Evolutionary conservation across 2,113 vertebrate species (phyloP).

Genomic region (human (Homo sapiens)): GRCh38 chr1:226056001-226056500

Average conservation of each 20-base stretch:
- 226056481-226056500: no score
- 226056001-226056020: not conserved
- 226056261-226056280: not conserved
- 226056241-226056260: not conserved
- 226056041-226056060: not conserved
- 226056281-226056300: not conserved
- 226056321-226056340: not conserved
- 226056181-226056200: not conserved
- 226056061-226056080: not conserved
- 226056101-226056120: not conserved
- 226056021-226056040: not conserved
- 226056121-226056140: not conserved
- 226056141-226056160: not conserved
- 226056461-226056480: no score
- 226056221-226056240: not conserved
- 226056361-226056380: not conserved
- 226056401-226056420: not conserved
- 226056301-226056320: not conserved
- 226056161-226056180: not conserved
- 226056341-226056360: not conserved
- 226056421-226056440: not conserved
- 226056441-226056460: not conserved
- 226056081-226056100: not conserved
- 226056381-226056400: not conserved
- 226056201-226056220: not conserved